A percentile compares a stretch with the other conserved stretches of the same genome.
Evolutionary conservation across 2,113 vertebrate species (phyloP).

Genomic region (Atherinomorus stipes): DNA sequence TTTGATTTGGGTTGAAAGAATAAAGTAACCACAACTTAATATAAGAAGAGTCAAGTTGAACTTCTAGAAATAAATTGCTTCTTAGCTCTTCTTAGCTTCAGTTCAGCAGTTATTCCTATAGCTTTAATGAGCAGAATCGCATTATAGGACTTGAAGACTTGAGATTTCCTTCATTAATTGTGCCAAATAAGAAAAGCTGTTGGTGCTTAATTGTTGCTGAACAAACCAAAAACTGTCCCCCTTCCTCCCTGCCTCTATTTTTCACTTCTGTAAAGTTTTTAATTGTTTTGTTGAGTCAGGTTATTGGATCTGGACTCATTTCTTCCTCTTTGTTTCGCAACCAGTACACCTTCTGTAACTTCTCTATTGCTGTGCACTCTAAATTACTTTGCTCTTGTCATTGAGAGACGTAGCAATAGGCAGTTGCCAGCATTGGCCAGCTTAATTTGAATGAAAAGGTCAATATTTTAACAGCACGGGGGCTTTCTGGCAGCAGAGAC

Average conservation of each 20-base stretch:
- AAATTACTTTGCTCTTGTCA: not conserved
- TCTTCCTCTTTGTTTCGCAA: slow-evolving; percentile 1
- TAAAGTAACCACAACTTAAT: no score
- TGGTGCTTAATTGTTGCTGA: slow-evolving; percentile 1
- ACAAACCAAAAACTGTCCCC: not conserved
- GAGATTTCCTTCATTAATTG: not conserved
- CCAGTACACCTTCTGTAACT: slow-evolving; percentile 10
- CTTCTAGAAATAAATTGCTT: not conserved
- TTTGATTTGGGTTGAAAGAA: no score
- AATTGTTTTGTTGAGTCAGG: slow-evolving; percentile 16
- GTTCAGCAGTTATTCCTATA: slow-evolving; percentile 3
- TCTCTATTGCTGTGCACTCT: not conserved
- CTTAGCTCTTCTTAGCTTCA: not conserved
- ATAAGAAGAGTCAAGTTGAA: no score
- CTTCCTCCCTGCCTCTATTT: not conserved
- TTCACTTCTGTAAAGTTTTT: not conserved
- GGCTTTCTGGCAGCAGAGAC: not conserved
- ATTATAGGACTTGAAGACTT: slow-evolving; percentile 1
- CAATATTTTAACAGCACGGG: not conserved
- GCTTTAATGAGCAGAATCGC: slow-evolving; percentile 18
- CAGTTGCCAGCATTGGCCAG: not conserved
- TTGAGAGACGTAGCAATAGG: not conserved
- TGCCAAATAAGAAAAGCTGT: not conserved
- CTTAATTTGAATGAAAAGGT: not conserved
- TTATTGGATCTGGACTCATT: slow-evolving; percentile 19